Evolutionary conservation across 2,888 invertebrate genomes (phyloP), one percentile per base, ranked within the genome.

Genomic region (Teleogryllus oceanicus): DNA sequence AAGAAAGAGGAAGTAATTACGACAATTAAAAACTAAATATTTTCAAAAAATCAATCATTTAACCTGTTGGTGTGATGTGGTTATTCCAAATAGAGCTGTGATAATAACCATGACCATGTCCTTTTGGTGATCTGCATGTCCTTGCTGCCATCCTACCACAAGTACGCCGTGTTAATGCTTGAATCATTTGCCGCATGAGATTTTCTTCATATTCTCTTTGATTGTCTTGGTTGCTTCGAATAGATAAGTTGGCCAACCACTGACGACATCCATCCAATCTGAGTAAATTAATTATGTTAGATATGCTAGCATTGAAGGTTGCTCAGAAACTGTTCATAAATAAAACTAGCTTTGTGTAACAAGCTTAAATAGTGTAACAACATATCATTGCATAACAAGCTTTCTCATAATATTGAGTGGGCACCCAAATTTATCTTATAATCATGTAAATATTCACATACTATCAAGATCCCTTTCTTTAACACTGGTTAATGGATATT

Each of bases 191-290:
- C 78, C 92, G 88, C 83, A 93, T 90, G 1, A 93, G 91, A 83
- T 91, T 91, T 88, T 96, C 96, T 86, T 96, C 96, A 85, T 92
- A 93, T 81, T 95, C 92, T 10, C 96, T 88, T 86, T 96, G 96
- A 84, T 94, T 93, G 86, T 96, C 96, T 86, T 96, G 96, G 88
- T 96, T 96, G 85, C 93, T 94, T 83, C 96, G 91, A 8, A 94
- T 93, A 0, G 94, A 93, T 80, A 94, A 88, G 83, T 93, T 92
- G 24, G 91, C 88, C 82, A 92, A 92, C 96, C 96, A 96, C 84
- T 91, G 90, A 49, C 92, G 90, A 10, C 91, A 91, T 13, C 88
- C 88, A 76, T 89, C 89, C 76, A 51, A 21, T 49, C 80, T 80
- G 79, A 50, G 49, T 24, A 37, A 37, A 1, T 21, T 78, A 50